Base-by-base conservation (phyloP, 1,140 invertebrate species). In the Brachionus rubens region DNA sequence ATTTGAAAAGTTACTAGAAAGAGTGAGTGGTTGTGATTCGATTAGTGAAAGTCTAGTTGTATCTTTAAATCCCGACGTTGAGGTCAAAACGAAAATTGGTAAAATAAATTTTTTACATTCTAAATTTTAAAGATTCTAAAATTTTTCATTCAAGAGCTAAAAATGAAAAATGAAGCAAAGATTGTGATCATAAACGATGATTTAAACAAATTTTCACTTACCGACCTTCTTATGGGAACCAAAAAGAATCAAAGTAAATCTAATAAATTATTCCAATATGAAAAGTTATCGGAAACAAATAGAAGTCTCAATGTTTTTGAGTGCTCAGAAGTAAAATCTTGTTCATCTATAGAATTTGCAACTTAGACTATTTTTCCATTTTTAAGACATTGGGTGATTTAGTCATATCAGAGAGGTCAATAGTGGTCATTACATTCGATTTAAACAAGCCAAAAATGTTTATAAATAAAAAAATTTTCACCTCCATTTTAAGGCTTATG, bases 1-100 rank as follows among this genome's bases (percentile, higher is more conserved):
- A 6, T 21, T 24, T 7, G 16, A 24, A 26, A 65, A 43, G 24
- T 7, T 65, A 43, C 41, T 21, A 12, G 12, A 36, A 3, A 41
- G 59, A 26, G 10, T 65, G 10, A 43, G 19, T 65, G 59, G 59
- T 24, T 65, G 59, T 26, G 59, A 65, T 65, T 43, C 24, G 6
- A 65, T 65, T 65, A 43, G 19, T 24, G 59, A 65, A 14, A 65
- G 19, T 41, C 10, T 65, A 41, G 24, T 65, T 7, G 33, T 65
- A 65, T 41, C 59, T 28, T 14, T 65, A 14, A 43, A 28, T 26
- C n/a, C 16, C 3, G 59, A 65, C 24, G 12, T 65, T 6, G 36
- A 65, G 0, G 2, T 10, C 26, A 10, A 41, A 7, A 65, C 24
- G 5, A 65, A 41, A 65, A 43, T 9, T 41, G 40, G 59, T 65